Base-by-base conservation (phyloP, 2,888 invertebrate genomes). In the Homarus gammarus region DNA sequence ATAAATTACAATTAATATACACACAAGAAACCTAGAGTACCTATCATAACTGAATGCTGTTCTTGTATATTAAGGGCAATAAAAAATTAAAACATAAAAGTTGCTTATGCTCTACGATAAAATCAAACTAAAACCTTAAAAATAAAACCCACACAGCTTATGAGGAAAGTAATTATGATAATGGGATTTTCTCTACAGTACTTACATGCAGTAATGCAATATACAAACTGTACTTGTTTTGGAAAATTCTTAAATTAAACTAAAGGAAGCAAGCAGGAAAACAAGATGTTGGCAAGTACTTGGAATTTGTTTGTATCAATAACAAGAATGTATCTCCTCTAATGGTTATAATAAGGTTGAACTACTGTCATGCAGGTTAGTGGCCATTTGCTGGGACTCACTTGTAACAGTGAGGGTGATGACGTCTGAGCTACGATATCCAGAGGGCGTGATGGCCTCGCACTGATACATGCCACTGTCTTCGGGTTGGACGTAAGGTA, bases 391-490 rank as follows among this genome's bases (percentile, higher is more conserved):
- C 31, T 64, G 64, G 61, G 61, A 79, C 82, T 82, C 90, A 87
- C 85, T 82, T 83, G 49, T 38, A 8, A 91, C 87, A 44, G 22
- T 90, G 38, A 91, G 82, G 49, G 87, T 78, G 49, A 91, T 87
- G 83, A 87, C 44, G 70, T 91, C 91, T n/a, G 51, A 90, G 22
- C 72, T 68, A 12, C 22, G 40, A 31, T n/a, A 22, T 31, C 90
- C 90, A 61, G 78, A 22, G 0, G 49, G 40, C 12, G 84, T 79
- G 18, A 27, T 22, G 61, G 79, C 90, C 51, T 87, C 88, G 44
- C 91, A 91, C 70, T 70, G 78, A 70, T 91, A 91, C 18, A 81
- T 44, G 22, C 91, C 91, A 33, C 78, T 81, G 81, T 91, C 90
- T 49, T 87, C 83, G 6, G 81, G 40, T 31, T 78, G 31, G 12